Evolutionary conservation across 2,888 invertebrate genomes (phyloP), one percentile per base, ranked within the genome.

Genomic region (Paralinhomoeus sp.): DNA sequence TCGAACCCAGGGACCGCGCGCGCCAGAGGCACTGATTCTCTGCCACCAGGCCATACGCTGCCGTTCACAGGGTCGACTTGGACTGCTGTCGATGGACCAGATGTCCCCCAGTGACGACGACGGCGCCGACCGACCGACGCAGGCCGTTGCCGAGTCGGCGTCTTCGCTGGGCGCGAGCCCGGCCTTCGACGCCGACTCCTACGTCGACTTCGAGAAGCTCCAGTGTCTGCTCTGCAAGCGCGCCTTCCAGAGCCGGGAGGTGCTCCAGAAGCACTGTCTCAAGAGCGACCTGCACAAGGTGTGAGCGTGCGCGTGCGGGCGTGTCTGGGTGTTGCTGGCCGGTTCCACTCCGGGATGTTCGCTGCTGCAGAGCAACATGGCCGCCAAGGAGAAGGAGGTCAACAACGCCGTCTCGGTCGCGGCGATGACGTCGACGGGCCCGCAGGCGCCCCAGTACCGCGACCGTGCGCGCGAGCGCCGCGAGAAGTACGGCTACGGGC

Each of bases 391-490:
- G 13, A n/a, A 3, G 24, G 39, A 24, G 39, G 5, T n/a, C 9
- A 7, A 12, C 5, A 21, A 22, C 20, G 20, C 5, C 5, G 22
- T 21, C 5, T 5, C 20, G 37, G n/a, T n/a, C n/a, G 21, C 21
- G 22, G 37, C 34, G 20, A 27, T 24, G n/a, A 46, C 46, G 42
- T 24, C 24, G 22, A 34, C n/a, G 24, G 34, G 34, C 34, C 7
- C 27, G 7, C 9, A n/a, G n/a, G 31, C 23, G 13, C 24, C 47
- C 15, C 49, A 66, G 53, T 97, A 97, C 62, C 72, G 93, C 46
- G 97, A 97, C 64, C 71, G 97, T 37, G 97, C 97, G 1, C 89
- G 89, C 55, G 97, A 97, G 58, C 71, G 97, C 33, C 68, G 97
- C 41, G 72, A 81, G 57, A 89, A 89, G 62, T 91, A 82, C 60